These are phyloP conservation scores for Keiferia lycopersicella DNA, from an alignment of 2,888 invertebrate species.

Conservation along the genomic window DNA sequence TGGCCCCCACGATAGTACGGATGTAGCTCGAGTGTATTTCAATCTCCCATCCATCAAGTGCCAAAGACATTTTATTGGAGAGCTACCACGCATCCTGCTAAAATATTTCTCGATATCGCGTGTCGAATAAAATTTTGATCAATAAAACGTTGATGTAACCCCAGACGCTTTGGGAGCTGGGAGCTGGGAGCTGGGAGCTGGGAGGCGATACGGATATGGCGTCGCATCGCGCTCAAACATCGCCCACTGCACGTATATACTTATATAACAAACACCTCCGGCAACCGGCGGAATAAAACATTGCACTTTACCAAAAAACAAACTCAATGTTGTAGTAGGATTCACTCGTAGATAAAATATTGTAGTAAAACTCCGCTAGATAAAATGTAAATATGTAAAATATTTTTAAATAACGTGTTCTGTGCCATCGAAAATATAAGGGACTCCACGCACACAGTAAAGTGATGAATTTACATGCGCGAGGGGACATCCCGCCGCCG, in stretches of 20 bases:
- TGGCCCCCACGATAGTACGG: slow-evolving; percentile 20
- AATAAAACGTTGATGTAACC: slow-evolving; percentile 44
- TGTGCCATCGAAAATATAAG: slow-evolving; percentile 79
- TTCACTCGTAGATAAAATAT: slow-evolving; percentile 79
- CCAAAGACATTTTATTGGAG: slow-evolving; percentile 30
- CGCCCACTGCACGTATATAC: slow-evolving; percentile 71
- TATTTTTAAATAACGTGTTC: slow-evolving; percentile 78
- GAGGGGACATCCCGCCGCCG: slow-evolving; percentile 44
- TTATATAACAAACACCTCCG: slow-evolving; percentile 74
- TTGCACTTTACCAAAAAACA: slow-evolving; percentile 78
- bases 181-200: slow-evolving; percentile 45
- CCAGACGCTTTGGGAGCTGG: slow-evolving; percentile 51
- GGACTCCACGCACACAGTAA: slow-evolving; percentile 77
- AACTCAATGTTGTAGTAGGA: slow-evolving; percentile 82
- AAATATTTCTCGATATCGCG: slow-evolving; percentile 38
- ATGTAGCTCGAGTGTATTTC: slow-evolving; percentile 25
- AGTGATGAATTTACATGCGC: slow-evolving; percentile 61
- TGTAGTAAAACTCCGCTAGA: slow-evolving; percentile 79
- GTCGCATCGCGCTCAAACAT: slow-evolving; percentile 51
- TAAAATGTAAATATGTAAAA: slow-evolving; percentile 81
- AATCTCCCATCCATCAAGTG: slow-evolving; percentile 31
- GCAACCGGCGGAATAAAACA: slow-evolving; percentile 79
- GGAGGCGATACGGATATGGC: slow-evolving; percentile 36
- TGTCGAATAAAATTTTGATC: slow-evolving; percentile 36
- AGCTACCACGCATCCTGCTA: slow-evolving; percentile 34